A percentile compares a stretch with the other conserved stretches of the same genome.
Evolutionary conservation across 2,888 invertebrate genomes (phyloP).

Genomic region (Spicauda simplicius): DNA sequence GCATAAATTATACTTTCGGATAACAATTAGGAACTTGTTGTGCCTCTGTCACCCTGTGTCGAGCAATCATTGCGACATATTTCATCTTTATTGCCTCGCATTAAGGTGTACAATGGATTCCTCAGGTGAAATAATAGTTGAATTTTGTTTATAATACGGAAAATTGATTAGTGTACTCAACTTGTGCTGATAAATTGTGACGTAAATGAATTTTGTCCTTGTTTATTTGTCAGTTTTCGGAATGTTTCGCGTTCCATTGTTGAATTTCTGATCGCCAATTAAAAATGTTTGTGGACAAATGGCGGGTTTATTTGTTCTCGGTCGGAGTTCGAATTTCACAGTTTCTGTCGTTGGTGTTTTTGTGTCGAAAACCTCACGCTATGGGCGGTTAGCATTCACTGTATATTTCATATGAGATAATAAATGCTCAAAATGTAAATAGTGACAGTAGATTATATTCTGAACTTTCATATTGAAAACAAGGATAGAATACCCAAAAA

Average conservation of each 20-base stretch:
- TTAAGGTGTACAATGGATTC: slow-evolving; percentile 17
- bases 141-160: slow-evolving; percentile 32
- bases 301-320: not conserved
- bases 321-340: slow-evolving; percentile 1
- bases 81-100: slow-evolving; percentile 13
- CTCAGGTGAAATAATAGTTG: slow-evolving; percentile 35
- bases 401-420: no score
- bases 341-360: no score
- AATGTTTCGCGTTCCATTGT: slow-evolving; percentile 11
- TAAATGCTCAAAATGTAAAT: no score
- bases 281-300: slow-evolving; percentile 17
- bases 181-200: slow-evolving; percentile 39
- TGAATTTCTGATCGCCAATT: slow-evolving; percentile 18
- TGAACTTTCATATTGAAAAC: no score
- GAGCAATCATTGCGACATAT: slow-evolving; percentile 7
- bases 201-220: slow-evolving; percentile 26
- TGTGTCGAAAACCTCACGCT: no score
- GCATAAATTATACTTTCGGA: slow-evolving; percentile 48
- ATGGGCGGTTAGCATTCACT: no score
- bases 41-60: slow-evolving; percentile 41
- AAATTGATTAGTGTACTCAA: slow-evolving; percentile 38
- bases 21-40: slow-evolving; percentile 48
- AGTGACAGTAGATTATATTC: no score
- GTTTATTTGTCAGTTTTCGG: slow-evolving; percentile 13
- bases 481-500: no score